Percentiles rank a stretch among this genome's conserved stretches.
phyloP scores from a whole-genome alignment of 2,888 invertebrate species.

The Drosophila planitibia region DNA sequence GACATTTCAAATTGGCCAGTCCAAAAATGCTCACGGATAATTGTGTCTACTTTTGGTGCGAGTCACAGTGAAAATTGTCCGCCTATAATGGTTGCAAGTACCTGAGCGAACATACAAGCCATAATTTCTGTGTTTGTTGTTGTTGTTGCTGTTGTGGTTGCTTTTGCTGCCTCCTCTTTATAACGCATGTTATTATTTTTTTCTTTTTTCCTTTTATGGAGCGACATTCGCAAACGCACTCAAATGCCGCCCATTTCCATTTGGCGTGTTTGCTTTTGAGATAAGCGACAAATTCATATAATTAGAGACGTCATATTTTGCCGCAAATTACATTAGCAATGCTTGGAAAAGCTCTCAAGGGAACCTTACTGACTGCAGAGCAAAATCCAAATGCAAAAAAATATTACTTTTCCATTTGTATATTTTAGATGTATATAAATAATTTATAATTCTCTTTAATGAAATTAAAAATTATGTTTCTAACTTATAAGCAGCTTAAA shows the following conservation, averaged over 20 bases:
- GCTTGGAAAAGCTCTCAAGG: conserved; percentile 15
- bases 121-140: conserved; percentile 18
- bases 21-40: conserved; percentile 70
- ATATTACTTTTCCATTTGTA: background rate
- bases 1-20: conserved; percentile 48
- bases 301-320: conserved; percentile 74
- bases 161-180: conserved; percentile 32
- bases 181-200: conserved; percentile 26
- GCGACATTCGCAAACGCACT: conserved; percentile 44
- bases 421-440: background rate
- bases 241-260: conserved; percentile 68
- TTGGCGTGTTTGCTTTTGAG: conserved; percentile 70
- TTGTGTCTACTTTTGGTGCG: conserved; percentile 66
- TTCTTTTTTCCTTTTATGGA: conserved; percentile 35
- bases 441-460: background rate
- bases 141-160: conserved; percentile 12
- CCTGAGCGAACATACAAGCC: conserved; percentile 12
- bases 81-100: conserved; percentile 16
- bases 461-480: background rate
- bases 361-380: background rate
- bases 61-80: conserved; percentile 68
- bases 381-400: conserved; percentile 1
- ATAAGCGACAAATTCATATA: conserved; percentile 79
- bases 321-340: conserved; percentile 65
- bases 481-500: background rate